A percentile compares a stretch with the other conserved stretches of the same genome.
phyloP scores from a whole-genome alignment of 2,797 vertebrate genomes.

The Ptychobarbus kaznakovi region DNA sequence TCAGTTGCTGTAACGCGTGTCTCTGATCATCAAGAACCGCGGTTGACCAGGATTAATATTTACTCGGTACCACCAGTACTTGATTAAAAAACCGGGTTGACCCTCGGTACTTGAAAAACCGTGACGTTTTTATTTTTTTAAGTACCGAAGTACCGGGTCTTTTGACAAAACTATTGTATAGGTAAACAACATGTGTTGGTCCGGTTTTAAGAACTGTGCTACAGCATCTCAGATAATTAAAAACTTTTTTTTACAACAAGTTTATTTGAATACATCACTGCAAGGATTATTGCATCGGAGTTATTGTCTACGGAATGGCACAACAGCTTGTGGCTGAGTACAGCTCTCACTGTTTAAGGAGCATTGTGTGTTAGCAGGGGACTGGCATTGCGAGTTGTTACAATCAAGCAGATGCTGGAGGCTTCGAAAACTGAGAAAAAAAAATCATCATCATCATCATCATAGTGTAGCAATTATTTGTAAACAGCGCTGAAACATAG shows the following conservation, averaged over 20 bases:
- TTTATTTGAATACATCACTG: slow-evolving; percentile 27
- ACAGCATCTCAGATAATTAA: slow-evolving; percentile 9
- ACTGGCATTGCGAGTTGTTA: slow-evolving; percentile 68
- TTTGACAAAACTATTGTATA: background rate
- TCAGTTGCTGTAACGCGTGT: too few relatives aligned
- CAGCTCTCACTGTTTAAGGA: slow-evolving; percentile 40
- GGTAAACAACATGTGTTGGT: background rate
- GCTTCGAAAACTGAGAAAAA: slow-evolving; percentile 50
- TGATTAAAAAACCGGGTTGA: too few relatives aligned
- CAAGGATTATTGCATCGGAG: slow-evolving; percentile 11
- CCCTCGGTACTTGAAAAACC: too few relatives aligned
- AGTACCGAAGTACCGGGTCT: too few relatives aligned
- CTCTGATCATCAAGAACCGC: too few relatives aligned
- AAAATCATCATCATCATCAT: slow-evolving; percentile 61
- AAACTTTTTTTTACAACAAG: slow-evolving; percentile 32
- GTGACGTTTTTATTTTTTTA: too few relatives aligned
- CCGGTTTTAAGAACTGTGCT: background rate
- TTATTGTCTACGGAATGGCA: slow-evolving; percentile 17
- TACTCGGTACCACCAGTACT: too few relatives aligned
- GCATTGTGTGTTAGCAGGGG: slow-evolving; percentile 62
- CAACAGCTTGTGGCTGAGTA: slow-evolving; percentile 42
- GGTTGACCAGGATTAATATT: too few relatives aligned
- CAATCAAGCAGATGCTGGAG: slow-evolving; percentile 77
- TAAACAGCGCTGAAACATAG: slow-evolving; percentile 72
- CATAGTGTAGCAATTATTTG: slow-evolving; percentile 75